A percentile compares a stretch with the other conserved stretches of the same genome.
These are phyloP conservation scores for Arothron firmamentum DNA, from an alignment of 2,113 vertebrate species.

Conservation along the genomic window DNA sequence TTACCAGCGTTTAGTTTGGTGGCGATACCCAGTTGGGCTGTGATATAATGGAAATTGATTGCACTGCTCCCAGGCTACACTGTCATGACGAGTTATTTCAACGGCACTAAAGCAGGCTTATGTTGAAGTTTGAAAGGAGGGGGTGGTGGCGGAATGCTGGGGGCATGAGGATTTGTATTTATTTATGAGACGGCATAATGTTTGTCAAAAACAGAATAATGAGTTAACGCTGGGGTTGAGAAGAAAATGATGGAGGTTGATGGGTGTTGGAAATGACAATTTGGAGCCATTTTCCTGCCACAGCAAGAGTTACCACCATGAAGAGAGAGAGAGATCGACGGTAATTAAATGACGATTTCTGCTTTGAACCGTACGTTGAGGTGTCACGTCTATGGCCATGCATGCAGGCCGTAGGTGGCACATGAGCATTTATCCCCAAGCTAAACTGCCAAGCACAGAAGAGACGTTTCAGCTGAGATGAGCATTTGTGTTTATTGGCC, in stretches of 20 bases:
- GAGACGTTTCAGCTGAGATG: conserved; percentile 35
- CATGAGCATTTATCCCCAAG: conserved; percentile 38
- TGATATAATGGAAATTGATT: conserved; percentile 76
- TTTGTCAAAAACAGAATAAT: neutral
- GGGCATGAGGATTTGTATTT: conserved; percentile 51
- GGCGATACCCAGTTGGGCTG: conserved; percentile 50
- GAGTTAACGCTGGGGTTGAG: conserved; percentile 11
- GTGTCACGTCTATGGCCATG: conserved; percentile 24
- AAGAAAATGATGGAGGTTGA: conserved; percentile 14
- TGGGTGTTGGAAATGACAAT: conserved; percentile 12
- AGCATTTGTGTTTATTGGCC: conserved; percentile 57
- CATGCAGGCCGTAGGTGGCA: conserved; percentile 22
- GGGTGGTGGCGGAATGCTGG: conserved; percentile 19
- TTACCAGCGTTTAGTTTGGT: conserved; percentile 57
- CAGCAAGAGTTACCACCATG: conserved; percentile 20
- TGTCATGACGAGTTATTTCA: conserved; percentile 70
- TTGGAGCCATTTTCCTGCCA: conserved; percentile 26
- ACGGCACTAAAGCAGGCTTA: conserved; percentile 60
- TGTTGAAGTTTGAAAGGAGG: conserved; percentile 53
- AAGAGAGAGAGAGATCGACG: conserved; percentile 17
- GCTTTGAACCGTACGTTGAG: conserved; percentile 35
- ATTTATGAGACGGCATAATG: conserved; percentile 43
- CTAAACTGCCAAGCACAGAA: conserved; percentile 27
- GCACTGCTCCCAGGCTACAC: conserved; percentile 57
- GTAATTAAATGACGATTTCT: conserved; percentile 69